Conservation (phyloP, 30 jellyfish, hydroid and myxozoan genomes). For the Clytia hemisphaerica region DNA sequence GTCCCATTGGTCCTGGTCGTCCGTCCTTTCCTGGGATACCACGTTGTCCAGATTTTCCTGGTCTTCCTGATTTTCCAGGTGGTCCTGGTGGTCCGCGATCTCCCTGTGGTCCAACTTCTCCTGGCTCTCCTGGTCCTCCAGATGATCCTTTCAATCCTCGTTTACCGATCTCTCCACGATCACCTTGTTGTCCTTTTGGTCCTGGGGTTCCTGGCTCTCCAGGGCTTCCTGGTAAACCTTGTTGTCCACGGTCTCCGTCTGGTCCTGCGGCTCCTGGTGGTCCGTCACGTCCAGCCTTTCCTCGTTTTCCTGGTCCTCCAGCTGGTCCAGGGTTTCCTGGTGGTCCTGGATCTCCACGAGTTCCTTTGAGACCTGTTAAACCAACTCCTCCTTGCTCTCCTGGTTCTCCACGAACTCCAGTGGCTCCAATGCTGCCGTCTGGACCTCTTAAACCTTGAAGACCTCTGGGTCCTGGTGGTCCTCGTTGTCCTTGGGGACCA, state of each 20-base stretch:
- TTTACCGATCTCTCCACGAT: conserved; percentile 38
- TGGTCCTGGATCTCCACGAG: conserved; percentile 55
- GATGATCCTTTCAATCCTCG: conserved; percentile 32
- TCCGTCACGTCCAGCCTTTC: conserved; percentile 34
- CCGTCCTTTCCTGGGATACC: conserved; percentile 43
- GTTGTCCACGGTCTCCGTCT: conserved; percentile 57
- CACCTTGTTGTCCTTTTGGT: conserved; percentile 44
- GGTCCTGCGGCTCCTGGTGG: conserved; percentile 48
- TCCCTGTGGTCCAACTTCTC: conserved; percentile 47
- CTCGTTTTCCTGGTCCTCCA: conserved; percentile 64
- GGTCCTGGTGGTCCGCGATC: conserved; percentile 49
- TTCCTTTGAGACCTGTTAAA: conserved; percentile 22
- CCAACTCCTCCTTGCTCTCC: conserved; percentile 62
- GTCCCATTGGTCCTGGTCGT: conserved; percentile 40
- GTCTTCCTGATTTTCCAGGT: conserved; percentile 71
- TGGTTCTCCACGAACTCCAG: conserved; percentile 67
- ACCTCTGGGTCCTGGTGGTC: conserved; percentile 45
- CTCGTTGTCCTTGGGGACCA: conserved; percentile 47
- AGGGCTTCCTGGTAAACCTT: conserved; percentile 59
- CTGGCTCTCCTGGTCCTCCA: conserved; percentile 72
- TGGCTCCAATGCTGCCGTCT: conserved; percentile 57
- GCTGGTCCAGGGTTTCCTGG: conserved; percentile 62
- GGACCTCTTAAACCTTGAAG: conserved; percentile 50
- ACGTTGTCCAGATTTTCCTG: conserved; percentile 59
- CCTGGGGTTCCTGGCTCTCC: conserved; percentile 52